Percentiles rank a stretch among this genome's conserved stretches.
Conservation (phyloP, 2,797 vertebrate species). For the Eurystomus glaucurus region DNA sequence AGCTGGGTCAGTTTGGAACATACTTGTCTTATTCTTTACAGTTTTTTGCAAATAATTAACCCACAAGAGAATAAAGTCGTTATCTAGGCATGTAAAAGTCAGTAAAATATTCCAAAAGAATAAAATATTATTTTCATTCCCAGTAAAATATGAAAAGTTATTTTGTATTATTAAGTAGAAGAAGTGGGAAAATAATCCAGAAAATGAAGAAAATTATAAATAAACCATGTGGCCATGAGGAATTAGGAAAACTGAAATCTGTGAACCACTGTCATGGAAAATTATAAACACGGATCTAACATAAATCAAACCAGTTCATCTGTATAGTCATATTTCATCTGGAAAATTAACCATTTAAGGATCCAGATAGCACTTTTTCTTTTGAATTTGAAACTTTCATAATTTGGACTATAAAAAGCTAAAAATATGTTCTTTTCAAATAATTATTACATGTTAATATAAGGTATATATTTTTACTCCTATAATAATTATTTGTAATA, state of each 20-base stretch:
- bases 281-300: neutral
- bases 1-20: neutral
- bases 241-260: neutral
- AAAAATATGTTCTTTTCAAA: neutral
- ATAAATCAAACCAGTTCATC: neutral
- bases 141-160: neutral
- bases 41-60: neutral
- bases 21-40: neutral
- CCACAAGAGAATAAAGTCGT: neutral
- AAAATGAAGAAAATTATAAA: neutral
- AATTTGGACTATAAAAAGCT: neutral
- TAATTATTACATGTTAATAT: neutral
- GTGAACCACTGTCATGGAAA: neutral
- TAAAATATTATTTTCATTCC: neutral
- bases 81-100: neutral
- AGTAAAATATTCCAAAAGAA: neutral
- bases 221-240: fast-evolving
- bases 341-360: neutral
- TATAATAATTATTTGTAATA: neutral
- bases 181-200: neutral
- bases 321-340: neutral
- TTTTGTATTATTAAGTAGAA: neutral
- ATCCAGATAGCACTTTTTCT: neutral
- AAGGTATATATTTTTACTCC: fast-evolving
- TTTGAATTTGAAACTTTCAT: neutral